phyloP scores from a whole-genome alignment of 2,113 vertebrate species.

The Macrotis lagotis region DNA sequence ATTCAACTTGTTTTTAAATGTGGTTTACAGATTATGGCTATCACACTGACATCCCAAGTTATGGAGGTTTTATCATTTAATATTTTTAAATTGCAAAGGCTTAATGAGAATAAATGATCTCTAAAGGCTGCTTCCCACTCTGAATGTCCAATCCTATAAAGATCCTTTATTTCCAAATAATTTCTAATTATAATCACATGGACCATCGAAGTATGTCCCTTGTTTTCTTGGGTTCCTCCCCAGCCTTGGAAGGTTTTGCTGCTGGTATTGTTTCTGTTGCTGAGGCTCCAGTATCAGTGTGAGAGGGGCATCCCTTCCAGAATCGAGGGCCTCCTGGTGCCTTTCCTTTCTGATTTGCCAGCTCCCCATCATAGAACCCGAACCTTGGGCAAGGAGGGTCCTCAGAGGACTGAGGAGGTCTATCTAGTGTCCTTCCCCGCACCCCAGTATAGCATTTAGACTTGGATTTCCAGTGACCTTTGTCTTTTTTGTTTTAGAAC shows the following conservation, averaged over 20 bases:
- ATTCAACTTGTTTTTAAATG: neutral
- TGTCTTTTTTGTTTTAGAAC: constrained; percentile 60
- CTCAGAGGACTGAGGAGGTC: too few relatives aligned
- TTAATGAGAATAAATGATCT: neutral
- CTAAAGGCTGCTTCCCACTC: neutral
- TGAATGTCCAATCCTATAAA: neutral
- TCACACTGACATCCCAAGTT: neutral
- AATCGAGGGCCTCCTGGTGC: constrained; percentile 17
- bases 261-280: constrained; percentile 6
- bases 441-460: constrained; percentile 13
- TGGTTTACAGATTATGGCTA: neutral
- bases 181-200: neutral
- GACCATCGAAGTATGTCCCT: neutral
- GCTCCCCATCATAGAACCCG: neutral
- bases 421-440: neutral
- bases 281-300: neutral
- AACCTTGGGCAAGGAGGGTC: neutral
- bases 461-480: constrained; percentile 68
- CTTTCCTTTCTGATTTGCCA: neutral
- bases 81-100: neutral
- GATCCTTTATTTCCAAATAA: neutral
- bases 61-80: neutral
- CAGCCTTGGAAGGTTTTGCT: neutral
- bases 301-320: constrained; percentile 9
- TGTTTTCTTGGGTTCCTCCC: neutral